Percentiles rank a stretch among this genome's conserved stretches.
phyloP scores from a whole-genome alignment of 2,888 invertebrate species.

The Drosophila mettleri region DNA sequence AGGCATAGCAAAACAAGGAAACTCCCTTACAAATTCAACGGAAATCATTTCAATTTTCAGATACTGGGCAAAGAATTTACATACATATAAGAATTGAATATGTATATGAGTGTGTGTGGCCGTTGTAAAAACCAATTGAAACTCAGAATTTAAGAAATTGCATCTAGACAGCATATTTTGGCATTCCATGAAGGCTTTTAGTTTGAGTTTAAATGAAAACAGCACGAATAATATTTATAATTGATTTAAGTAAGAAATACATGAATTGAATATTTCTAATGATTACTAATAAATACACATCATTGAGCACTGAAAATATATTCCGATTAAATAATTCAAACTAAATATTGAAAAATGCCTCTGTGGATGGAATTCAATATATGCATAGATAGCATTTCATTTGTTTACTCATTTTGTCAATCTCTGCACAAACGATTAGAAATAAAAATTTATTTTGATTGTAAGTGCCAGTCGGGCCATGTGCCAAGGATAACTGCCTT shows the following conservation, averaged over 20 bases:
- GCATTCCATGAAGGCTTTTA: conserved; percentile 15
- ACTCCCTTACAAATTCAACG: conserved; percentile 62
- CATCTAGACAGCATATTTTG: conserved; percentile 51
- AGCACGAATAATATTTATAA: background rate
- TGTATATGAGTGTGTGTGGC: background rate
- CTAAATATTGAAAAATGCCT: background rate
- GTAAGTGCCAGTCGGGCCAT: conserved; percentile 41
- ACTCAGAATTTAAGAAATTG: conserved; percentile 57
- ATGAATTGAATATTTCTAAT: background rate
- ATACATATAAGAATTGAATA: conserved; percentile 44
- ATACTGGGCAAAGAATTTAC: conserved; percentile 54
- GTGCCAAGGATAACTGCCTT: conserved; percentile 42
- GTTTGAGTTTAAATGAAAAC: conserved; percentile 17
- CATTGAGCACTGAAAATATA: background rate
- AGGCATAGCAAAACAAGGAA: conserved; percentile 68
- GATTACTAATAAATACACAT: background rate
- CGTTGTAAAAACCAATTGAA: conserved; percentile 52
- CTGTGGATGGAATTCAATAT: conserved; percentile 20
- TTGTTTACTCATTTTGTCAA: conserved; percentile 47
- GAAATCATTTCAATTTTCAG: conserved; percentile 76
- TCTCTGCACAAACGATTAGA: conserved; percentile 35
- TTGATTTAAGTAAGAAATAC: background rate
- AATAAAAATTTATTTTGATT: conserved; percentile 76
- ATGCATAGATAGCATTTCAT: conserved; percentile 30
- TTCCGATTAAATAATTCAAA: background rate